These are phyloP conservation scores for Acronicta psi DNA, from an alignment of 2,888 invertebrate species.

Conservation along the genomic window DNA sequence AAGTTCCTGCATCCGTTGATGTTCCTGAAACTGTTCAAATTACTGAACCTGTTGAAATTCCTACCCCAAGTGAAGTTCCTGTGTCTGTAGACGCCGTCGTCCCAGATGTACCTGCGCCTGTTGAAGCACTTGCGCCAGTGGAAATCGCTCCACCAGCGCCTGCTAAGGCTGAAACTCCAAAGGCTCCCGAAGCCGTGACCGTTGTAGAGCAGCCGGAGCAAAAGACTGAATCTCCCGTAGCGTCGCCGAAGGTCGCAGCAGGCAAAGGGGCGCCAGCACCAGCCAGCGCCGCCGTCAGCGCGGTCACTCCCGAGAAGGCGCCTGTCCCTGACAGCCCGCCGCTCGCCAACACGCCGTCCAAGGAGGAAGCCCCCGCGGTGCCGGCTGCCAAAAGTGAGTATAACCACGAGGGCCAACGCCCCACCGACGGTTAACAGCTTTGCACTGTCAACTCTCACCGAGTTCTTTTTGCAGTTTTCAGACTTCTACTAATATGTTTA, in stretches of 20 bases:
- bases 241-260: constrained; percentile 9
- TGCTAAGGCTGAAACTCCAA: constrained; percentile 23
- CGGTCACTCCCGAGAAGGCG: constrained; percentile 57
- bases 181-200: constrained; percentile 42
- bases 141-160: constrained; percentile 27
- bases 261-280: constrained; percentile 8
- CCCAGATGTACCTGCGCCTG: constrained; percentile 28
- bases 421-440: constrained; percentile 75
- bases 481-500: constrained; percentile 82
- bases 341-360: constrained; percentile 80
- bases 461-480: constrained; percentile 87
- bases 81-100: constrained; percentile 38
- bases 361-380: constrained; percentile 72
- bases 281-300: constrained; percentile 24
- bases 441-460: constrained; percentile 83
- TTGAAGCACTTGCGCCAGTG: constrained; percentile 40
- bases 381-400: constrained; percentile 85
- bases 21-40: not conserved
- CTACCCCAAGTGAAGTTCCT: constrained; percentile 43
- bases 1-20: constrained; percentile 11
- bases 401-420: constrained; percentile 49
- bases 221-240: constrained; percentile 56
- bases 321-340: constrained; percentile 77
- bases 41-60: constrained; percentile 39
- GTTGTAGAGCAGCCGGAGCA: constrained; percentile 45